phyloP scores from a whole-genome alignment of 1,140 invertebrate species.

The Hyles euphorbiae region DNA sequence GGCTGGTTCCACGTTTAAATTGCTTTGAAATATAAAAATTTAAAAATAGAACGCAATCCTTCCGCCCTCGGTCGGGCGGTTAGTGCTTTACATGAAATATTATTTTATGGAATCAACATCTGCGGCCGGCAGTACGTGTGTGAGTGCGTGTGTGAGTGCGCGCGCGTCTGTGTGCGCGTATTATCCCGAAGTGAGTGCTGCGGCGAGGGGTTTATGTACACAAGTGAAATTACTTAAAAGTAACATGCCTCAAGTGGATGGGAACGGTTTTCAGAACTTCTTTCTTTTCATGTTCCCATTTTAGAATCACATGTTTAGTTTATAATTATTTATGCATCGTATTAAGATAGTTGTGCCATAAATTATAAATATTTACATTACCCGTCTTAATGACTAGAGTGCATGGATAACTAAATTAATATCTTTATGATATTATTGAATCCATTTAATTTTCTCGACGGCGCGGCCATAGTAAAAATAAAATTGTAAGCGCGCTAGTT shows the following conservation, averaged over 20 bases:
- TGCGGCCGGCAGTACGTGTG: conserved; percentile 45
- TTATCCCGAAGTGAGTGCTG: conserved; percentile 31
- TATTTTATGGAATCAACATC: conserved; percentile 75
- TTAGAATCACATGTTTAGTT: conserved; percentile 39
- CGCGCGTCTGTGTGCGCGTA: conserved; percentile 36
- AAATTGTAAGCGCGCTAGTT: conserved; percentile 23
- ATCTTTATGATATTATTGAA: neutral
- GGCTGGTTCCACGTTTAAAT: conserved; percentile 47
- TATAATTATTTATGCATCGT: conserved; percentile 8
- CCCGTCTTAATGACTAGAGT: neutral
- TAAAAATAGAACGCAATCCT: conserved; percentile 74
- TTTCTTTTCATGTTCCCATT: conserved; percentile 59
- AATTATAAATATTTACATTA: conserved; percentile 9
- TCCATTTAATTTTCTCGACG: neutral
- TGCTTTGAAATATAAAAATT: conserved; percentile 70
- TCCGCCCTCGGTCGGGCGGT: conserved; percentile 67
- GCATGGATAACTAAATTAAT: conserved; percentile 5
- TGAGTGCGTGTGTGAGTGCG: conserved; percentile 36
- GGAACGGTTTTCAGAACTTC: conserved; percentile 59
- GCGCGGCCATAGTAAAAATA: neutral
- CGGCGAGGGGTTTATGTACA: conserved; percentile 63
- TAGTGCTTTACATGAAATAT: conserved; percentile 75
- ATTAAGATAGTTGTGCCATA: conserved; percentile 17
- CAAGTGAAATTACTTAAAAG: conserved; percentile 70
- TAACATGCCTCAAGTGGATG: conserved; percentile 69